Conservation (phyloP, 1,140 invertebrate genomes). For the Anastatus disparis region DNA sequence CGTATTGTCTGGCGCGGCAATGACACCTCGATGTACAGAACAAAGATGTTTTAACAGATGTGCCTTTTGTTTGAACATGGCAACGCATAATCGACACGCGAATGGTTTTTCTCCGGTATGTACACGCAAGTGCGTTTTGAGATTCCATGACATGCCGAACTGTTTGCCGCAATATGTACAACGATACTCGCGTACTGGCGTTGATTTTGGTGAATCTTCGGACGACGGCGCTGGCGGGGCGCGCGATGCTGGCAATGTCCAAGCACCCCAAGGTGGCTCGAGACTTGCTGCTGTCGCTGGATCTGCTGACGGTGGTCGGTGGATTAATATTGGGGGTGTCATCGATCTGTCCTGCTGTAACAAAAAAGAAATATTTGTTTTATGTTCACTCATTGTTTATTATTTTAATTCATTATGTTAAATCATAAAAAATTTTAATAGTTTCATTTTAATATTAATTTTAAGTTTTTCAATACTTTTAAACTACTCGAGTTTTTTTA, state of each 20-base stretch:
- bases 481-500: too few species aligned
- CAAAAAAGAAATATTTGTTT: too few species aligned
- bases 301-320: slow-evolving; percentile 77
- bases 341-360: slow-evolving; percentile 64
- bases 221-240: slow-evolving; percentile 67
- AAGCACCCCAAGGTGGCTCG: slow-evolving; percentile 73
- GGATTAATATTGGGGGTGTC: slow-evolving; percentile 71
- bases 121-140: slow-evolving; percentile 85
- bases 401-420: too few species aligned
- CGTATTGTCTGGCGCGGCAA: slow-evolving; percentile 75
- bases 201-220: slow-evolving; percentile 67
- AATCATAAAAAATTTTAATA: too few species aligned
- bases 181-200: slow-evolving; percentile 81
- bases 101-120: slow-evolving; percentile 90
- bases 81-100: slow-evolving; percentile 85
- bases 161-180: slow-evolving; percentile 90
- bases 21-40: slow-evolving; percentile 86
- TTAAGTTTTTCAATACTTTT: too few species aligned
- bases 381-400: too few species aligned
- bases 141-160: slow-evolving; percentile 90
- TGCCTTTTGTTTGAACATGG: slow-evolving; percentile 90
- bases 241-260: slow-evolving; percentile 74
- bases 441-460: too few species aligned
- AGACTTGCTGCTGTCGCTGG: slow-evolving; percentile 64
- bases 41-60: slow-evolving; percentile 86